These are phyloP conservation scores for Poeciliopsis infans DNA, from an alignment of 2,797 vertebrate species.

Conservation along the genomic window DNA sequence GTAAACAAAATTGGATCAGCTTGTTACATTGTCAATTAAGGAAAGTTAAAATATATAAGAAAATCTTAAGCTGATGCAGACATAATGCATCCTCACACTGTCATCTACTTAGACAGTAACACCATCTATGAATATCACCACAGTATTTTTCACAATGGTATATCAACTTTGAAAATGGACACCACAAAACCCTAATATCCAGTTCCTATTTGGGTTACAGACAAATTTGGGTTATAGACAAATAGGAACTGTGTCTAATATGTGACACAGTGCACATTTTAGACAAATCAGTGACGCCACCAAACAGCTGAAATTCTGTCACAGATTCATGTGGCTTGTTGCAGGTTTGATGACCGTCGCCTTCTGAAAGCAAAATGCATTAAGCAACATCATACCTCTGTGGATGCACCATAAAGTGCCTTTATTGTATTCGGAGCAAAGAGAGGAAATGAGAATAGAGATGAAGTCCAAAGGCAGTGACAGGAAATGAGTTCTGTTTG, in stretches of 20 bases:
- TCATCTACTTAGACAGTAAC: background rate
- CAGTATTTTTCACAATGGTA: background rate
- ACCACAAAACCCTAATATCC: background rate
- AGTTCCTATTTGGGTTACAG: no score
- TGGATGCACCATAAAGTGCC: conserved; percentile 60
- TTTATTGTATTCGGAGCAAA: conserved; percentile 73
- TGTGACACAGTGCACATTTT: conserved; percentile 6
- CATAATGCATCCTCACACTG: background rate
- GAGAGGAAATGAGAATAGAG: conserved; percentile 76
- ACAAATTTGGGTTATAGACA: no score
- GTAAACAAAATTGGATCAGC: background rate
- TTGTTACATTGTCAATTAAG: background rate
- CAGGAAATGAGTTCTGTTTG: conserved; percentile 83
- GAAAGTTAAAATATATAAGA: background rate
- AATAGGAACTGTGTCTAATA: no score
- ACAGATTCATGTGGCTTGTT: conserved; percentile 13
- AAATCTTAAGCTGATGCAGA: background rate
- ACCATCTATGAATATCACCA: background rate
- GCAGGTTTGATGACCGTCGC: conserved; percentile 27
- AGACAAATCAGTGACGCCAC: conserved; percentile 21
- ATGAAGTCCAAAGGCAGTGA: conserved; percentile 75
- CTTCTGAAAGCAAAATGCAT: conserved; percentile 47
- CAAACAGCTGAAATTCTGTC: conserved; percentile 43
- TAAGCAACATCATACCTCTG: conserved; percentile 53
- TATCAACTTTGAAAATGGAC: background rate